Percentiles rank a stretch among this genome's conserved stretches.
Conservation (phyloP, 2,888 invertebrate genomes). For the Athrips mouffetella region DNA sequence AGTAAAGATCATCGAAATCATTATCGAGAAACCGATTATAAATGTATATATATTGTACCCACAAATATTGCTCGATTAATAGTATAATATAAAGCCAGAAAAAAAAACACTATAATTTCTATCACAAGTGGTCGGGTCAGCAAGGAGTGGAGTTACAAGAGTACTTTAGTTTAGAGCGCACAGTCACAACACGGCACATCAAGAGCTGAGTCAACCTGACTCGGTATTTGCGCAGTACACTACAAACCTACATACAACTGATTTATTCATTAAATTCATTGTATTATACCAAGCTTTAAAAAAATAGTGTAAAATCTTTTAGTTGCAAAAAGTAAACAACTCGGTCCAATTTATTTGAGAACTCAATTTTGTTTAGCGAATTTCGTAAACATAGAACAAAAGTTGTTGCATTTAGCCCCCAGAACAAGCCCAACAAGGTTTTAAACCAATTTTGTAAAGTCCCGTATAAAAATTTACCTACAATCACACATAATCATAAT, state of each 20-base stretch:
- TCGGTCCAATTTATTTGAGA: not conserved
- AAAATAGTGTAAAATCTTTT: not conserved
- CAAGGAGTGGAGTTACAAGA: conserved; percentile 30
- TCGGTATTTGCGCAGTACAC: conserved; percentile 57
- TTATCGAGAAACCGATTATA: too few relatives aligned
- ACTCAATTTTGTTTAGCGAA: not conserved
- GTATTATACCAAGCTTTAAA: not conserved
- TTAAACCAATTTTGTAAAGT: too few relatives aligned
- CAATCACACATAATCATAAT: too few relatives aligned
- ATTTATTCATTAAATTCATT: conserved; percentile 15
- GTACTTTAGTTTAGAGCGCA: conserved; percentile 29
- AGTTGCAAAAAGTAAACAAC: not conserved
- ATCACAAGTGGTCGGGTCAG: too few relatives aligned
- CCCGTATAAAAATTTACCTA: too few relatives aligned
- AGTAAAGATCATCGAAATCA: too few relatives aligned
- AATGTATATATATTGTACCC: too few relatives aligned
- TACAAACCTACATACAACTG: conserved; percentile 55
- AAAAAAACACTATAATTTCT: too few relatives aligned
- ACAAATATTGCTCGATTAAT: too few relatives aligned
- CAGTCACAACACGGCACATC: conserved; percentile 58
- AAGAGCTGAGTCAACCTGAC: conserved; percentile 69
- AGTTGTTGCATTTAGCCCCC: too few relatives aligned
- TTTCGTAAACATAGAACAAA: not conserved
- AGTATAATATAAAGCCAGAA: too few relatives aligned
- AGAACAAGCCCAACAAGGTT: too few relatives aligned